phyloP scores from a whole-genome alignment of 2,113 vertebrate genomes.

The Mus spicilegus region DNA sequence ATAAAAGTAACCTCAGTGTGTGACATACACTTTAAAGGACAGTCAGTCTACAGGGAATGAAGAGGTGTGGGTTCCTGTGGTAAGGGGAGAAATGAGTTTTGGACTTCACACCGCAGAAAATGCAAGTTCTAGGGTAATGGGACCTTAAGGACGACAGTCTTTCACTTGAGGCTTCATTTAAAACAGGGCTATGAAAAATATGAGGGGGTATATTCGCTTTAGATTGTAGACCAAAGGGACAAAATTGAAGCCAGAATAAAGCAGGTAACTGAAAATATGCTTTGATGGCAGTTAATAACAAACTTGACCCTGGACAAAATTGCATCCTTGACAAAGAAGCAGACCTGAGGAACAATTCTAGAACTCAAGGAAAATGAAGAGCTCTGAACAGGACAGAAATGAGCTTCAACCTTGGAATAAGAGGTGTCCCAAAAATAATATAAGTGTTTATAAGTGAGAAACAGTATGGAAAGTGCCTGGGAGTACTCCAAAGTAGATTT shows the following conservation, averaged over 20 bases:
- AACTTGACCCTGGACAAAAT: constrained; percentile 69
- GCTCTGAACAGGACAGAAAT: constrained; percentile 27
- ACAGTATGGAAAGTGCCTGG: constrained; percentile 39
- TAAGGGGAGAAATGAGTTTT: constrained; percentile 44
- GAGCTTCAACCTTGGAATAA: constrained; percentile 60
- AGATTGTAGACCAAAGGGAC: constrained; percentile 62
- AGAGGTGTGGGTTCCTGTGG: neutral
- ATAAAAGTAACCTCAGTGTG: neutral
- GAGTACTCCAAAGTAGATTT: constrained; percentile 27
- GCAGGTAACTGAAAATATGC: constrained; percentile 71
- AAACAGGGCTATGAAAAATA: constrained; percentile 61
- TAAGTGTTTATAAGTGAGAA: constrained; percentile 35
- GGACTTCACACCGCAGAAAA: neutral
- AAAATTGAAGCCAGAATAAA: constrained; percentile 73
- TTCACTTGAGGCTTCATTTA: constrained; percentile 76
- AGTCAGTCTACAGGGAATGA: neutral
- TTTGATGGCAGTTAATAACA: constrained; percentile 75
- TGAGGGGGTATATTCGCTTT: constrained; percentile 63
- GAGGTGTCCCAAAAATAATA: constrained; percentile 52
- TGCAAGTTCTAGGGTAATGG: neutral
- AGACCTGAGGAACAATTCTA: constrained; percentile 54
- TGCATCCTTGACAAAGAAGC: constrained; percentile 72
- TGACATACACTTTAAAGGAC: neutral
- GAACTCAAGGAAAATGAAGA: constrained; percentile 53
- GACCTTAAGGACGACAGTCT: constrained; percentile 23